Base-by-base conservation (phyloP, 2,113 vertebrate species). In the Turnix velox region DNA sequence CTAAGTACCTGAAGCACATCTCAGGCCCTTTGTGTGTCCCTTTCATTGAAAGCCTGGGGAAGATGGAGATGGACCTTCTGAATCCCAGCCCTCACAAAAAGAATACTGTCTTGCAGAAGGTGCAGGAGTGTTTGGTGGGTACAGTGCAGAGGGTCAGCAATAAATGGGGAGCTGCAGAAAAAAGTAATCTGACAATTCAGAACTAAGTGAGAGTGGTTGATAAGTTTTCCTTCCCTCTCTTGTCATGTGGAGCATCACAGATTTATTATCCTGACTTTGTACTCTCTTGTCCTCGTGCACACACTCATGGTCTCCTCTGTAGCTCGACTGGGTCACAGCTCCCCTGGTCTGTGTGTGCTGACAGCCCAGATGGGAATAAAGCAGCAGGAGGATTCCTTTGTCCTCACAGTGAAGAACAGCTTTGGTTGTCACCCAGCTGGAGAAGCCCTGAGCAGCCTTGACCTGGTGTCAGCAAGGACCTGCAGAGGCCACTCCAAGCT, bases 111-210 rank as follows among this genome's bases (percentile, higher is more conserved):
- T 81, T 98, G 58, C 82, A 92, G 52, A 98, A 98, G 83, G 95
- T 98, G 1, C 95, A 96, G 85, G 96, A 97, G 42, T 98, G 98
- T 73, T 62, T 98, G 97, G 98, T 98, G 96, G 97, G 98, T 82
- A 72, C 12, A 28, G 45, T 58, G 61, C 14, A 27, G 28, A 62
- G 40, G 24, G 14, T 45, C 68, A 78, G 77, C 62, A 61, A 40
- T 15, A 61, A 28, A 73, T n/a, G 25, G 20, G 16, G 16, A 66
- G 16, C n/a, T 30, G 74, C 43, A 72, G 46, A 46, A 61, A 61
- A 22, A 54, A 25, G n/a, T 31, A 3, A 33, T n/a, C 46, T 57
- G 45, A 43, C n/a, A 65, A 31, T 52, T 79, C 40, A 67, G 39
- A 54, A 75, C 14, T 58, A 30, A 87, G 28, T 18, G 33, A 63